Conservation (phyloP, 1,140 invertebrate genomes). For the Ips nitidus region DNA sequence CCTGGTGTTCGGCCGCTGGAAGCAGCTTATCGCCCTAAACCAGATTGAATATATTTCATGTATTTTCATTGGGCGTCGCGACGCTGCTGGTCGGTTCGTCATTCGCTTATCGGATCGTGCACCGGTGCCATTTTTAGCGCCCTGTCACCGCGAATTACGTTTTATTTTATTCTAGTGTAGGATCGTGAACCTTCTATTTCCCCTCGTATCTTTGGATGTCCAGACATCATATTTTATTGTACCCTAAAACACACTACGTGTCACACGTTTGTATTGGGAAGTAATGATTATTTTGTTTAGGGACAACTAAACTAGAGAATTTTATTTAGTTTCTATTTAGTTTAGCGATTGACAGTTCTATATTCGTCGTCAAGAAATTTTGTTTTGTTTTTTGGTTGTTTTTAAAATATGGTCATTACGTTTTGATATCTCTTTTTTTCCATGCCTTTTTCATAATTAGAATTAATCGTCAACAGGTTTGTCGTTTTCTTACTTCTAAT, state of each 20-base stretch:
- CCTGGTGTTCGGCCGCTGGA: conserved; percentile 9
- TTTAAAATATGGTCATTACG: no score
- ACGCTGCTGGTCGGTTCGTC: conserved; percentile 23
- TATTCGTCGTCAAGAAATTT: no score
- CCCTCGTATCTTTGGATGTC: not conserved
- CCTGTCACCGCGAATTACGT: conserved; percentile 29
- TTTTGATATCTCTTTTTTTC: no score
- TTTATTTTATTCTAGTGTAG: conserved; percentile 33
- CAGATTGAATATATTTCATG: conserved; percentile 38
- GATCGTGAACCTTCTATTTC: not conserved
- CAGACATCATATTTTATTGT: not conserved
- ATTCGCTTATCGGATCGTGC: conserved; percentile 36
- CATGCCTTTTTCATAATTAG: no score
- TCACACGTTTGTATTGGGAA: not conserved
- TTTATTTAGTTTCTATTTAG: not conserved
- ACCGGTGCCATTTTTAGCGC: conserved; percentile 33
- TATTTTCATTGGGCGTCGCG: conserved; percentile 30
- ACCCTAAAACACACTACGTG: not conserved
- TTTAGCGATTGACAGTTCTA: no score
- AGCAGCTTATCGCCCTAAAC: conserved; percentile 32
- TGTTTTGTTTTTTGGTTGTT: no score
- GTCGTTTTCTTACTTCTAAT: no score
- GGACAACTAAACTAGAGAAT: not conserved
- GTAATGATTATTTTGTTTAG: not conserved
- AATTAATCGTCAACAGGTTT: no score